Percentiles rank a stretch among this genome's conserved stretches.
Evolutionary conservation across 2,888 invertebrate species (phyloP).

Genomic region (Mamestra brassicae): DNA sequence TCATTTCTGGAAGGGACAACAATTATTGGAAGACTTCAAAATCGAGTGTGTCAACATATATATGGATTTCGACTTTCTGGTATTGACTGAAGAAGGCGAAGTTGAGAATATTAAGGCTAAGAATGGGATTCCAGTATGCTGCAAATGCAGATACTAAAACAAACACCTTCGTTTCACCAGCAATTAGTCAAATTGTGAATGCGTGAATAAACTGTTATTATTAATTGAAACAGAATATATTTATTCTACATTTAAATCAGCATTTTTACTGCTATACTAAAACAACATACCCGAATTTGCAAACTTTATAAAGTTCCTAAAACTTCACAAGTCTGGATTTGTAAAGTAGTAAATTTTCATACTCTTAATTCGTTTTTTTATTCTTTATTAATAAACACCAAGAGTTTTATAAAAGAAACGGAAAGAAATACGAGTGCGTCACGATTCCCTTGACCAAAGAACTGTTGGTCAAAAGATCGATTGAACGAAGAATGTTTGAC

Average conservation of each 20-base stretch:
- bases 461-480: no score
- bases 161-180: not conserved
- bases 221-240: not conserved
- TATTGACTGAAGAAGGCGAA: constrained; percentile 41
- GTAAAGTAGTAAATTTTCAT: no score
- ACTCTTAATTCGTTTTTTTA: no score
- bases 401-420: no score
- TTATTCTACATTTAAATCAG: not conserved
- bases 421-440: no score
- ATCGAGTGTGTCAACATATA: constrained; percentile 53
- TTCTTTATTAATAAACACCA: no score
- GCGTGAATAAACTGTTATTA: not conserved
- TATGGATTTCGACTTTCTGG: constrained; percentile 56
- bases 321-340: no score
- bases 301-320: no score
- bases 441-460: no score
- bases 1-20: constrained; percentile 12
- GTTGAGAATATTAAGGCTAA: constrained; percentile 42
- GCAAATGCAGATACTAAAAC: constrained; percentile 3
- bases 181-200: not conserved
- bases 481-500: no score
- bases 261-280: not conserved
- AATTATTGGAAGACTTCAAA: not conserved
- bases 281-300: no score
- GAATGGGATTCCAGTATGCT: constrained; percentile 24